Evolutionary conservation across 2,113 vertebrate genomes (phyloP), one percentile per base, ranked within the genome.

Genomic region (Albula goreensis): DNA sequence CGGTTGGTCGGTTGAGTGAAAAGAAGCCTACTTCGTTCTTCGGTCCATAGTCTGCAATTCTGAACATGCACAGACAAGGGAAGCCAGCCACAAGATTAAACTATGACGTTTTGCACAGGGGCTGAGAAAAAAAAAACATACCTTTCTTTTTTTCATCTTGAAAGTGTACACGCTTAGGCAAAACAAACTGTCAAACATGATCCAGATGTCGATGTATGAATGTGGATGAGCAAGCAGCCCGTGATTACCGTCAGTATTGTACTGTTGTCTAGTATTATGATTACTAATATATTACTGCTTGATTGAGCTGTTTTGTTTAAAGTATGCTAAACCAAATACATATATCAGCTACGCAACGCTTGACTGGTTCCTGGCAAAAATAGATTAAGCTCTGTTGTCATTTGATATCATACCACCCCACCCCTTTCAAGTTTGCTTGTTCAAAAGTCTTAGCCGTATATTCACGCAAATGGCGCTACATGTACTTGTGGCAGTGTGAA

Each of bases 1-100:
- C 50, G 78, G 60, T 57, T 63, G 81, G 83, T 56, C 31, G 25
- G 57, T 31, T 31, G 57, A 87, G 25, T 85, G 56, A 85, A 83
- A 85, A 86, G 86, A 89, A 87, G 90, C 86, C 90, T 94, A 92
- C 89, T 87, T 93, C 89, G 92, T 87, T 86, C 84, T 51, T 48
- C 85, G 87, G 87, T 87, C 87, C 85, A 80, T 90, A 88, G 88
- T 88, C 89, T 91, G 92, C 89, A 88, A 90, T 88, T 70, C 79
- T 90, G 87, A 88, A 89, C 85, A 82, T 88, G 86, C 80, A 84
- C 85, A 91, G 88, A 88, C 80, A 89, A 81, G 83, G 60, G 87
- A 88, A 84, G 88, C 80, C 77, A 48, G 80, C 50, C 25, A 12
- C 25, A 11, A 63, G 17, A 63, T n/a, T 41, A 41, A 53, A 12